phyloP scores from a whole-genome alignment of 1,140 invertebrate genomes.

The Scylla paramamosain region DNA sequence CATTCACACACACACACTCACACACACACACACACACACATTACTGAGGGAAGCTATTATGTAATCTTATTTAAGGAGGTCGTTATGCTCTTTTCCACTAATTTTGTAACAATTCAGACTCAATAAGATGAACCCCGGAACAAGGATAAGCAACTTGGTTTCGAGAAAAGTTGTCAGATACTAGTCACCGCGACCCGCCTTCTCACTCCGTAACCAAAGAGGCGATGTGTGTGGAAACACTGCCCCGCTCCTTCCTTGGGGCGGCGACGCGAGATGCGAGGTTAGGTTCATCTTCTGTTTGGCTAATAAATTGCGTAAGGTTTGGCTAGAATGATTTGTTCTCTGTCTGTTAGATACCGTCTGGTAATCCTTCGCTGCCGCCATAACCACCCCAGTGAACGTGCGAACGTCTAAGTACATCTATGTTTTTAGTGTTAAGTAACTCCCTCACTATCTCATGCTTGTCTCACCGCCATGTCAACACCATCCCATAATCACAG shows the following conservation, averaged over 20 bases:
- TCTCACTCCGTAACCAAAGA: constrained; percentile 28
- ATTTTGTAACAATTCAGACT: neutral
- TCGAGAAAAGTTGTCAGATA: neutral
- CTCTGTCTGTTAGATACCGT: neutral
- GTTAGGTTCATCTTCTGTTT: neutral
- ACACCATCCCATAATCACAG: constrained; percentile 45
- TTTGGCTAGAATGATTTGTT: neutral
- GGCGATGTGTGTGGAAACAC: constrained; percentile 9
- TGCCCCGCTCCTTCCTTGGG: neutral
- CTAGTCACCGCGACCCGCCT: constrained; percentile 21
- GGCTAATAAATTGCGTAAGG: neutral
- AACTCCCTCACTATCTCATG: neutral
- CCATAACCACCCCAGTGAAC: neutral
- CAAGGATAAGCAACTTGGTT: neutral
- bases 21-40: neutral
- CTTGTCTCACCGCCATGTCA: constrained; percentile 34
- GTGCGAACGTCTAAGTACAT: neutral
- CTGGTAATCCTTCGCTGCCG: neutral
- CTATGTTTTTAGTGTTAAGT: constrained; percentile 4
- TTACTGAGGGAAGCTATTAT: neutral
- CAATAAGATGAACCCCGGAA: no score
- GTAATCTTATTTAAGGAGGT: neutral
- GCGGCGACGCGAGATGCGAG: neutral
- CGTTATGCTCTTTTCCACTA: neutral
- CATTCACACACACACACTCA: neutral